Percentiles rank a stretch among this genome's conserved stretches.
phyloP scores from a whole-genome alignment of 2,888 invertebrate species.

The Brachynemurus nebulosus region DNA sequence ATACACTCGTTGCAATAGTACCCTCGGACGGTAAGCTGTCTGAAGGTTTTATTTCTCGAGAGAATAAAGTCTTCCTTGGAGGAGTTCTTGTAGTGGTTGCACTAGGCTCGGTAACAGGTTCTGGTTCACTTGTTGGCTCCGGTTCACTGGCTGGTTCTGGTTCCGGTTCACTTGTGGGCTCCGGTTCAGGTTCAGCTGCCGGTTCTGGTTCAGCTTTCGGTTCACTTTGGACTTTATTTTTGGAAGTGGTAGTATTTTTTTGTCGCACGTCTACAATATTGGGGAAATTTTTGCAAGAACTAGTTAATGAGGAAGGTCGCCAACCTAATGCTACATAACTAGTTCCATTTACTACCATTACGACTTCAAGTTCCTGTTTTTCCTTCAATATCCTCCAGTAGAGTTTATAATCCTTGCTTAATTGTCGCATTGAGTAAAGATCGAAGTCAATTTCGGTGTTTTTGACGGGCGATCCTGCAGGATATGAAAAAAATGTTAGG shows the following conservation, averaged over 20 bases:
- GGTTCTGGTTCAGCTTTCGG: conserved; percentile 33
- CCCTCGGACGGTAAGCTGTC: conserved; percentile 34
- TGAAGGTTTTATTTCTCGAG: conserved; percentile 13
- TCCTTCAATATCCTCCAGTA: conserved; percentile 79
- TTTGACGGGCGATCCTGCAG: conserved; percentile 59
- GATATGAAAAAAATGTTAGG: neutral
- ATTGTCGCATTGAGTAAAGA: conserved; percentile 50
- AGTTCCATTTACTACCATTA: conserved; percentile 75
- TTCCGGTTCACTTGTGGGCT: conserved; percentile 29
- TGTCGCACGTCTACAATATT: conserved; percentile 33
- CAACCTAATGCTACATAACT: conserved; percentile 88
- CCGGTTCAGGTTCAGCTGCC: conserved; percentile 30
- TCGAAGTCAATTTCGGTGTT: conserved; percentile 56
- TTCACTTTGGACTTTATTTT: conserved; percentile 27
- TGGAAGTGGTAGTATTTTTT: conserved; percentile 26
- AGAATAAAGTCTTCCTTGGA: conserved; percentile 26
- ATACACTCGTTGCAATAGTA: conserved; percentile 65
- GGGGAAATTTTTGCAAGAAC: conserved; percentile 70
- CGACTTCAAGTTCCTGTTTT: conserved; percentile 73
- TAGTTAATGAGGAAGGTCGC: conserved; percentile 63
- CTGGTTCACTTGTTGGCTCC: conserved; percentile 24
- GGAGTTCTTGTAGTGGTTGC: conserved; percentile 22
- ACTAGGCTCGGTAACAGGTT: conserved; percentile 24
- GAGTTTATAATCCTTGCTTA: conserved; percentile 61
- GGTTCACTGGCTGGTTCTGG: conserved; percentile 26